Conservation (phyloP, 1,140 invertebrate genomes). For the Leptinotarsa lineolata region DNA sequence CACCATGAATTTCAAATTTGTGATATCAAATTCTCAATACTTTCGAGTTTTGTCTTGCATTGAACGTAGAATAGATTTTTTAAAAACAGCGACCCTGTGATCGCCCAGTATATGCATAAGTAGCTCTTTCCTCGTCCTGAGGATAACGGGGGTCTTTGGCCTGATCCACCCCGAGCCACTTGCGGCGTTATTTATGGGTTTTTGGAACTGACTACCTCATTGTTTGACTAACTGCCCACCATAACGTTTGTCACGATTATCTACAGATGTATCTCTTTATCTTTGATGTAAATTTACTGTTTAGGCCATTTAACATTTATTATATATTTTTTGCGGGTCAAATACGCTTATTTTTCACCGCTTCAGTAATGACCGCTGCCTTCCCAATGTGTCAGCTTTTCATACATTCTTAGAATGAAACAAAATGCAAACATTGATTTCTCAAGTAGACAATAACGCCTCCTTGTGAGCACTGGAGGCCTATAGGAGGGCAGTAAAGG, state of each 20-base stretch:
- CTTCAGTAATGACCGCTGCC: slow-evolving; percentile 10
- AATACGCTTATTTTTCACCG: slow-evolving; percentile 25
- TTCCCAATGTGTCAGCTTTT: not conserved
- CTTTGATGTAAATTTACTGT: slow-evolving; percentile 52
- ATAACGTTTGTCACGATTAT: slow-evolving; percentile 52
- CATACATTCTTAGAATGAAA: no score
- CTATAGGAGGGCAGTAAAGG: no score
- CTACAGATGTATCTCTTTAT: slow-evolving; percentile 53
- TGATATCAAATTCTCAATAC: no score
- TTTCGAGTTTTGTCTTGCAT: no score
- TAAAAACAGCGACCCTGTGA: not conserved
- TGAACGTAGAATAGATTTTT: no score
- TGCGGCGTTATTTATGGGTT: slow-evolving; percentile 49
- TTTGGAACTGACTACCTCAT: slow-evolving; percentile 52
- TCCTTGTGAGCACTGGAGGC: no score
- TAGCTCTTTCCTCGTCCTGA: not conserved
- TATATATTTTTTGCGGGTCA: slow-evolving; percentile 36
- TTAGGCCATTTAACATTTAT: slow-evolving; percentile 52
- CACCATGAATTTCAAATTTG: no score
- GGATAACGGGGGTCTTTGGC: slow-evolving; percentile 17
- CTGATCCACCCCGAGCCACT: slow-evolving; percentile 16
- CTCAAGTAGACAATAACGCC: no score
- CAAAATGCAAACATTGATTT: no score
- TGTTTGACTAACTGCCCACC: slow-evolving; percentile 49
- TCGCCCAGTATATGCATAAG: not conserved